Conservation (phyloP, 2,797 vertebrate genomes). For the Phrynocephalus guinanensis region DNA sequence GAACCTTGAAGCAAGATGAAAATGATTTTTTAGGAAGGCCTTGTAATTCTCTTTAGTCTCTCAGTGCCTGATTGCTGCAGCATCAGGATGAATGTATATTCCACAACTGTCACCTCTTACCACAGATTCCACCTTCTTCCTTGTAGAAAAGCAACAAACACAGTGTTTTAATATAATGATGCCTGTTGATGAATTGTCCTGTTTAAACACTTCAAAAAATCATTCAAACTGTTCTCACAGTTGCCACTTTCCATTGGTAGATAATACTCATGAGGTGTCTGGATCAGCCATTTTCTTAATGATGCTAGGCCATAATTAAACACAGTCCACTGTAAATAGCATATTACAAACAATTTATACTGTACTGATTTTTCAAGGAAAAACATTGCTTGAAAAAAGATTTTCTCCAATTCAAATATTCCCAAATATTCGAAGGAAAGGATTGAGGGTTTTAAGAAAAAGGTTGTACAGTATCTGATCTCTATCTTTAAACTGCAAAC, state of each 20-base stretch:
- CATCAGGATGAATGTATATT: background rate
- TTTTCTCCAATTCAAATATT: background rate
- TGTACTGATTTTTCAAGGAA: constrained; percentile 7
- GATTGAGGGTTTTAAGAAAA: background rate
- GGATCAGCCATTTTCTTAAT: background rate
- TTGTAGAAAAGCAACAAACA: constrained; percentile 45
- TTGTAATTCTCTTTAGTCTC: background rate
- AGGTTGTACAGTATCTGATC: background rate
- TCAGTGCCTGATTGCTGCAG: constrained; percentile 34
- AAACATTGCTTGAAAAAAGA: background rate
- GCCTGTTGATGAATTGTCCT: constrained; percentile 12
- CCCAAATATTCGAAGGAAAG: background rate
- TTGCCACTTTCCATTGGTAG: background rate
- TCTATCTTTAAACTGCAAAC: background rate
- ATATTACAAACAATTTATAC: constrained; percentile 5
- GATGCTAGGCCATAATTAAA: background rate
- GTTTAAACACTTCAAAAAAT: background rate
- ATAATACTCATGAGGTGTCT: background rate
- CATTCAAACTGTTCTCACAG: background rate
- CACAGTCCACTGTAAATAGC: constrained; percentile 15
- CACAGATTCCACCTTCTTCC: constrained; percentile 43
- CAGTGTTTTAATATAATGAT: background rate
- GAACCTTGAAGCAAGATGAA: background rate
- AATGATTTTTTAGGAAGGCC: background rate
- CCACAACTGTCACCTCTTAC: constrained; percentile 35